Evolutionary conservation across 2,888 invertebrate genomes (phyloP), one percentile per base, ranked within the genome.

Genomic region (Agelastica alni): DNA sequence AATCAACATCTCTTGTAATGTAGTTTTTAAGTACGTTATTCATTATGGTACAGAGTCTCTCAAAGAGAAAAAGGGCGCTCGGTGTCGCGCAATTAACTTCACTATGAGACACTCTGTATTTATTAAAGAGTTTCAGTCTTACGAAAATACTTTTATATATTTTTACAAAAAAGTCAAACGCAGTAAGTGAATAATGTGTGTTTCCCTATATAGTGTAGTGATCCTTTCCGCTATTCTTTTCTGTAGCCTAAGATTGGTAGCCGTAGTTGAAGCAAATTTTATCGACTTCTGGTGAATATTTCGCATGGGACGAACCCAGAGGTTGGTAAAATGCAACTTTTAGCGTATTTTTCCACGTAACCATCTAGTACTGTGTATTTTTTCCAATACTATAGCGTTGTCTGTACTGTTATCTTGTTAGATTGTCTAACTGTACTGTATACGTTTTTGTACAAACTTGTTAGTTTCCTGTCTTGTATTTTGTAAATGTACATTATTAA

Each of bases 351-450:
- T n/a, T 53, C 48, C 51, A 45, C 43, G 37, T 56, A 5, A 49
- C 41, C n/a, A 20, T 16, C 32, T 49, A 49, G 49, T 41, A 41
- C 41, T 39, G n/a, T 47, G 36, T 18, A 37, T 43, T 43, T 12
- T 39, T 39, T 20, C 20, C 17, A 3, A 4, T 12, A 17, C 17
- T 28, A n/a, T 41, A 48, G 41, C 31, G 41, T 41, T 32, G 14
- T 49, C 31, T 45, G 45, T 51, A 46, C 51, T 55, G 42, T 47
- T 47, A 34, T 32, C 42, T 28, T 48, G 36, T 53, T 48, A 56
- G 60, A 41, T 61, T 67, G 68, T 69, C 70, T 70, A 66, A 68
- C 66, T 69, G 70, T 71, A 71, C 71, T 71, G 70, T 70, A 71
- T 71, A 70, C 71, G 68, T 69, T 72, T 71, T 70, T 69, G 68